Base-by-base conservation (phyloP, 1,140 invertebrate genomes). In the Rhopalosiphum padi region DNA sequence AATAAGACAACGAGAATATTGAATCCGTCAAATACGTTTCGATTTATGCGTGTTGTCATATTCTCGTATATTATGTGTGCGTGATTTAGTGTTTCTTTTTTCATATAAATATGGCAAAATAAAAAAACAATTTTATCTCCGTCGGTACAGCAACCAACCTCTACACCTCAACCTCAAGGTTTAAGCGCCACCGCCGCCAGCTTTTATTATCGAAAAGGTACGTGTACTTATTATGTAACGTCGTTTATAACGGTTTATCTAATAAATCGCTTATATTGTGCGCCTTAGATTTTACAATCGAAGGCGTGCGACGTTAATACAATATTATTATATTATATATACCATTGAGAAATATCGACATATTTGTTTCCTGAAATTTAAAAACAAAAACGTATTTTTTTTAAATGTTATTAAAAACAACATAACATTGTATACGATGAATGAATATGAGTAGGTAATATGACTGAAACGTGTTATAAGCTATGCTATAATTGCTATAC, bases 21-120 rank as follows among this genome's bases (percentile, higher is more conserved):
- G 60, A 77, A n/a, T 77, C 60, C 60, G 60, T 77, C 60, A 77
- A n/a, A 77, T 77, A 77, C 60, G 30, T n/a, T 77, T 77, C 60
- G 60, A 77, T 77, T 77, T 77, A 77, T 77, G n/a, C 30, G 30
- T 35, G 11, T 77, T 77, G 60, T 77, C 60, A 68, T 68, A 68
- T 68, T 18, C 60, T 68, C n/a, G 60, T 77, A n/a, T 18, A n/a
- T 35, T 77, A 77, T 21, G 15, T 21, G 60, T 18, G 60, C 30
- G 15, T 77, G 60, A 77, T 77, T 77, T 77, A 77, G 60, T n/a
- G 60, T n/a, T 77, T n/a, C n/a, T n/a, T 5, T 77, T 30, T 30
- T 25, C 55, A 41, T 41, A 41, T 41, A 41, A 41, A 41, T 77
- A n/a, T n/a, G 60, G 60, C 11, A 18, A 60, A 77, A n/a, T 18